These are phyloP conservation scores for Capromys pilorides DNA, from an alignment of 2,797 vertebrate species.

Conservation along the genomic window DNA sequence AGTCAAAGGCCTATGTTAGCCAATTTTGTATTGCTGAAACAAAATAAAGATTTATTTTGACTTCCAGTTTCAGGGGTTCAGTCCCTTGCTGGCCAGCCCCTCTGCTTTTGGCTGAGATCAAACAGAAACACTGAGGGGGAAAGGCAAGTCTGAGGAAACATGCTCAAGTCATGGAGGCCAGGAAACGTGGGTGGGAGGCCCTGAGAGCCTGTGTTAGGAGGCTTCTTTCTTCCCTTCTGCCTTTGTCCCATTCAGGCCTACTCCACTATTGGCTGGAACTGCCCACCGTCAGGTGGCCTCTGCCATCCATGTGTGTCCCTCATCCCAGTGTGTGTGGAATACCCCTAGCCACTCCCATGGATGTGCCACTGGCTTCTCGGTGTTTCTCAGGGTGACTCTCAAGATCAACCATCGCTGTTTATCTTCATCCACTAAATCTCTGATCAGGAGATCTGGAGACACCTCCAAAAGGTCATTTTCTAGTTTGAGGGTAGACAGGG, in stretches of 20 bases:
- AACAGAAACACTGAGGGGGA: background rate
- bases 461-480: background rate
- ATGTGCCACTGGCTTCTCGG: no score
- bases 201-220: background rate
- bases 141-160: background rate
- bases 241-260: background rate
- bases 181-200: background rate
- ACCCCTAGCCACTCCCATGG: background rate
- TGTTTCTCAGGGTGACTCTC: background rate
- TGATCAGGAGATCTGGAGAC: background rate
- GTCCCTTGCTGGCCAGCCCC: background rate
- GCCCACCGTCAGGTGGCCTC: background rate
- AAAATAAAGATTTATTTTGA: background rate
- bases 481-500: background rate
- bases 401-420: background rate
- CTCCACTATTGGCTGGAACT: background rate
- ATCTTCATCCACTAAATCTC: conserved; percentile 3
- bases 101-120: background rate
- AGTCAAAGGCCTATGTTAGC: background rate
- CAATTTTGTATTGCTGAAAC: background rate
- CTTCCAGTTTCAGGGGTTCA: background rate
- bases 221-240: background rate
- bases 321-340: background rate
- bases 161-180: background rate
- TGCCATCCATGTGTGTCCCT: background rate